phyloP scores from a whole-genome alignment of 1,140 invertebrate species.

The Drosophila elegans region DNA sequence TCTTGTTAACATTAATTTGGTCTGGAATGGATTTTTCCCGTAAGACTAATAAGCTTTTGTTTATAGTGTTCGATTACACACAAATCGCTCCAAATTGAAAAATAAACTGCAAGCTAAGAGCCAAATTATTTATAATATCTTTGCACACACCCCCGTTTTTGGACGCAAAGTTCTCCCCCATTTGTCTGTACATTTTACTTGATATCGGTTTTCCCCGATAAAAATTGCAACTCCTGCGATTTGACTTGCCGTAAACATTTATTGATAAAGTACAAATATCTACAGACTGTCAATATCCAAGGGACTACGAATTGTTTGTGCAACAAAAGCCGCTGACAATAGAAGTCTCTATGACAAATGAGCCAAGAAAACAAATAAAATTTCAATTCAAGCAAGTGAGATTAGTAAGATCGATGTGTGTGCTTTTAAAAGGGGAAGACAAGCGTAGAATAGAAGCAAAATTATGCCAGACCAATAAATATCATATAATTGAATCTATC shows the following conservation, averaged over 20 bases:
- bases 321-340: constrained; percentile 51
- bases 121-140: constrained; percentile 20
- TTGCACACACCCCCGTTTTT: neutral
- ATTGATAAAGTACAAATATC: constrained; percentile 32
- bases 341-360: constrained; percentile 55
- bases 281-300: constrained; percentile 31
- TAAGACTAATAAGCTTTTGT: constrained; percentile 31
- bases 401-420: constrained; percentile 47
- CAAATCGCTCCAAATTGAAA: constrained; percentile 26
- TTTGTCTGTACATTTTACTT: constrained; percentile 2
- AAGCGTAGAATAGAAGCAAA: constrained; percentile 5
- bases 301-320: constrained; percentile 53
- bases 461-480: constrained; percentile 11
- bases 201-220: constrained; percentile 15
- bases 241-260: constrained; percentile 35
- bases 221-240: constrained; percentile 44
- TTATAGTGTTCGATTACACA: constrained; percentile 28
- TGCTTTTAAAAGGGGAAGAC: constrained; percentile 5
- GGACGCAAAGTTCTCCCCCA: neutral
- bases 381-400: constrained; percentile 11
- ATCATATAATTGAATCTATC: constrained; percentile 31
- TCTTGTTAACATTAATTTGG: too few species aligned
- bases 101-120: constrained; percentile 27
- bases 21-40: neutral
- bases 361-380: constrained; percentile 47